phyloP scores from a whole-genome alignment of 2,888 invertebrate species.

The Microctonus aethiopoides region DNA sequence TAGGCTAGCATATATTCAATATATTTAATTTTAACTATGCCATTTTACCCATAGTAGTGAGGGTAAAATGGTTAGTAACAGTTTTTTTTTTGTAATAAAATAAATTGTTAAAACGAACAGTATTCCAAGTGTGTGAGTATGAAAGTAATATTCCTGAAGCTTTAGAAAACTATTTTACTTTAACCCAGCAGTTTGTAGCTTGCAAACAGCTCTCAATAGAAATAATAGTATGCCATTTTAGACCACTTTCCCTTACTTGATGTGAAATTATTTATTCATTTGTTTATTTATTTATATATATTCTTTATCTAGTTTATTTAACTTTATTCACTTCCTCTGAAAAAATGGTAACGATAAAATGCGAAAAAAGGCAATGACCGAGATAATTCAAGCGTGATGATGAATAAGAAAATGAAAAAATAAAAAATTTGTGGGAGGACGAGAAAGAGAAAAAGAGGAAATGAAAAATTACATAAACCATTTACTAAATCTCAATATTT shows the following conservation, averaged over 20 bases:
- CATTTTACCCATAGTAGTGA: too few species aligned
- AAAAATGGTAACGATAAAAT: conserved; percentile 2
- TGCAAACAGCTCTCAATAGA: too few species aligned
- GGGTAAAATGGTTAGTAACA: too few species aligned
- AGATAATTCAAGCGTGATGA: conserved; percentile 10
- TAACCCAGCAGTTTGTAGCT: too few species aligned
- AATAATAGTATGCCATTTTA: too few species aligned
- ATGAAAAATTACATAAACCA: conserved; percentile 30
- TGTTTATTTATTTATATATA: neutral
- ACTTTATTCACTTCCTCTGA: conserved; percentile 1
- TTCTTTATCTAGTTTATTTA: neutral
- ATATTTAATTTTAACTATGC: too few species aligned
- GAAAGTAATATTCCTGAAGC: too few species aligned
- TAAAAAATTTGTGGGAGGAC: neutral
- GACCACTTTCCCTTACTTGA: neutral
- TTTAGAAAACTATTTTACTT: too few species aligned
- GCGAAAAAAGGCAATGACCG: neutral
- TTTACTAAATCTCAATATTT: conserved; percentile 16
- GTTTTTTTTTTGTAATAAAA: too few species aligned
- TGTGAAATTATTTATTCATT: neutral
- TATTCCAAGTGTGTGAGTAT: too few species aligned
- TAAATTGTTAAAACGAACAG: too few species aligned
- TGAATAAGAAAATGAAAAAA: neutral
- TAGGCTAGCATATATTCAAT: too few species aligned
- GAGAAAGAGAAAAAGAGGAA: neutral